These are phyloP conservation scores for Nasua narica DNA, from an alignment of 2,797 vertebrate species.

Conservation along the genomic window DNA sequence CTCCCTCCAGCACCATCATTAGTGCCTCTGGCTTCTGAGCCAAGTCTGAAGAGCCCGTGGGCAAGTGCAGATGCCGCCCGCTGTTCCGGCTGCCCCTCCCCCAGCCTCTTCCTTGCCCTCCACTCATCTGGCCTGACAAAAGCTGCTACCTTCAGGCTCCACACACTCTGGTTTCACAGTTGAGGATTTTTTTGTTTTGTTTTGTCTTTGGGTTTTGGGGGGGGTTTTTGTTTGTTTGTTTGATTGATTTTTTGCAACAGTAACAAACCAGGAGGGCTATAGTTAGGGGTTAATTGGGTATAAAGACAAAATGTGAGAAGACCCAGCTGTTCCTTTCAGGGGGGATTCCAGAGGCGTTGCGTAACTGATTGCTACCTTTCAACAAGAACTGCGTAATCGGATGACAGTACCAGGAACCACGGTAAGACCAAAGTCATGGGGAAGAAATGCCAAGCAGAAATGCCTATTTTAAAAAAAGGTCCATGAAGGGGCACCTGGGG, in stretches of 20 bases:
- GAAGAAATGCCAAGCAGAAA: background rate
- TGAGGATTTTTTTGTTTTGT: background rate
- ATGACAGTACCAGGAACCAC: background rate
- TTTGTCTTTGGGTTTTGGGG: background rate
- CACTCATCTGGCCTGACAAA: background rate
- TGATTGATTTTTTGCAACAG: background rate
- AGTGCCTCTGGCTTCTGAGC: slow-evolving; percentile 42
- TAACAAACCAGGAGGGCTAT: slow-evolving; percentile 54
- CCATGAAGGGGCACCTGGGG: background rate
- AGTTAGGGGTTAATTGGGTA: slow-evolving; percentile 70
- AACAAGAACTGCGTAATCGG: background rate
- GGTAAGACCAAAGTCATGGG: background rate
- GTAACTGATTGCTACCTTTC: slow-evolving; percentile 33
- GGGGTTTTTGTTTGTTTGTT: background rate
- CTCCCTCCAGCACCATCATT: slow-evolving; percentile 45
- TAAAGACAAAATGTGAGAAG: slow-evolving; percentile 68
- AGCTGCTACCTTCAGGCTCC: background rate
- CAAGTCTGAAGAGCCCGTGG: slow-evolving; percentile 1
- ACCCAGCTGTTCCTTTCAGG: slow-evolving; percentile 53
- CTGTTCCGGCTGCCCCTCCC: background rate
- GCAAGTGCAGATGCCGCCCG: background rate
- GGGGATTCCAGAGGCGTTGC: slow-evolving; percentile 25
- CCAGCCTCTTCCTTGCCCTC: background rate
- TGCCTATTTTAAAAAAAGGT: background rate
- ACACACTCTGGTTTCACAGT: slow-evolving; percentile 34